A percentile compares a stretch with the other conserved stretches of the same genome.
Conservation (phyloP, 2,113 vertebrate species). For the Hystrix cristata region DNA sequence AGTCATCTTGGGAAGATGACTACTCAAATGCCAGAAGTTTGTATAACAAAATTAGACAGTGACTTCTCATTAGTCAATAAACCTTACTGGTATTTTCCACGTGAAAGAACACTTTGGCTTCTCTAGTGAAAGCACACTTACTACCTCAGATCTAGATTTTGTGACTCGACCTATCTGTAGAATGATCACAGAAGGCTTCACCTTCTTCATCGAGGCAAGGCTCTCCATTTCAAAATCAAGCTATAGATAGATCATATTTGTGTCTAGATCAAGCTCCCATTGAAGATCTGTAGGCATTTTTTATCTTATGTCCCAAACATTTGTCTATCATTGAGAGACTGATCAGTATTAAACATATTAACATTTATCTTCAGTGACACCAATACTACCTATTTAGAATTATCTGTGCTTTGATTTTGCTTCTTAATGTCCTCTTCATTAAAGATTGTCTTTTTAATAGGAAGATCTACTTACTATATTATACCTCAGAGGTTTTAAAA, state of each 20-base stretch:
- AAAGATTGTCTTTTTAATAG: neutral
- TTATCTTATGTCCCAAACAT: neutral
- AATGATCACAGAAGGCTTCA: neutral
- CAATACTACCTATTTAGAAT: neutral
- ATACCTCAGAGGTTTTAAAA: neutral
- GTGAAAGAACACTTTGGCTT: neutral
- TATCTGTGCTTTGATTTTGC: neutral
- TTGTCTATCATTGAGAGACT: slow-evolving; percentile 1
- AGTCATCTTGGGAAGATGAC: neutral
- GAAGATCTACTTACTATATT: neutral
- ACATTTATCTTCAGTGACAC: neutral
- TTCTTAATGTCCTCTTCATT: neutral
- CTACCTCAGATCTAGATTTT: neutral
- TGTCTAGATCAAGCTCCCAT: neutral
- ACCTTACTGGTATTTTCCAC: neutral
- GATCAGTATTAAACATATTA: neutral
- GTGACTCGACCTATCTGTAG: neutral
- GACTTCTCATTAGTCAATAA: neutral
- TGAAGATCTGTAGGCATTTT: neutral
- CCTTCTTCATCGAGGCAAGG: neutral
- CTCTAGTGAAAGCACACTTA: neutral
- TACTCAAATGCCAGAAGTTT: neutral
- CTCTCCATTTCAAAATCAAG: neutral
- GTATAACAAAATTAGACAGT: neutral
- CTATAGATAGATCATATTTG: neutral